phyloP scores from a whole-genome alignment of 2,888 invertebrate species.

The Euproctis similis region DNA sequence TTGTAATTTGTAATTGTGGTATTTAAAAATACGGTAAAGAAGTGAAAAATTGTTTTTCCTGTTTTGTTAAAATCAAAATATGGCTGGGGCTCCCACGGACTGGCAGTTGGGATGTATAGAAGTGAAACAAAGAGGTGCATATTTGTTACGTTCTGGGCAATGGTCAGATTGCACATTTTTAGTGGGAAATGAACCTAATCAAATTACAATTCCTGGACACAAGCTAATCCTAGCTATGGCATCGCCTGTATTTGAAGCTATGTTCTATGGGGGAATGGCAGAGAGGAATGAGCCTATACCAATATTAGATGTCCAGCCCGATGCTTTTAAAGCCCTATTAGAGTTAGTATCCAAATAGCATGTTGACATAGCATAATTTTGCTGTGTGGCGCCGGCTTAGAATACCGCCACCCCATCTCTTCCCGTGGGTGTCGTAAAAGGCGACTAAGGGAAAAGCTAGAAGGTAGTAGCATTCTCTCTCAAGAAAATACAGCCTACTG shows the following conservation, averaged over 20 bases:
- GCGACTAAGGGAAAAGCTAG: no score
- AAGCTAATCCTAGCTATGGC: slow-evolving; percentile 90
- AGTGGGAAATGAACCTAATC: slow-evolving; percentile 86
- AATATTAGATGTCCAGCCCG: slow-evolving; percentile 89
- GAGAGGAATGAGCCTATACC: slow-evolving; percentile 86
- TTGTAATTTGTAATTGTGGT: no score
- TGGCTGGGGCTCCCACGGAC: slow-evolving; percentile 78
- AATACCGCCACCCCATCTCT: no score
- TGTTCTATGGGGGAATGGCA: slow-evolving; percentile 90
- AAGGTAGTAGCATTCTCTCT: no score
- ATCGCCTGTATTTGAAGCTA: slow-evolving; percentile 91
- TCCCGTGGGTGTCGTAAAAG: no score
- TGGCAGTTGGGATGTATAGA: slow-evolving; percentile 85
- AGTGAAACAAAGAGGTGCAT: slow-evolving; percentile 82
- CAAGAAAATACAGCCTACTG: no score
- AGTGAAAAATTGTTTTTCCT: no score
- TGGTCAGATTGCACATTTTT: slow-evolving; percentile 91
- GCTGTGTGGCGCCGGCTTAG: no score
- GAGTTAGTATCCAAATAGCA: slow-evolving; percentile 77
- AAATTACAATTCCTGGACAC: slow-evolving; percentile 83
- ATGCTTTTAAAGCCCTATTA: slow-evolving; percentile 87
- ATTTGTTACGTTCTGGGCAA: slow-evolving; percentile 85
- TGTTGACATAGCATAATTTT: no score
- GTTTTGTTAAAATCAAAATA: no score
- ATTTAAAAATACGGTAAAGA: no score